Percentiles rank a stretch among this genome's conserved stretches.
phyloP scores from a whole-genome alignment of 1,140 invertebrate genomes.

The Cydia fagiglandana region DNA sequence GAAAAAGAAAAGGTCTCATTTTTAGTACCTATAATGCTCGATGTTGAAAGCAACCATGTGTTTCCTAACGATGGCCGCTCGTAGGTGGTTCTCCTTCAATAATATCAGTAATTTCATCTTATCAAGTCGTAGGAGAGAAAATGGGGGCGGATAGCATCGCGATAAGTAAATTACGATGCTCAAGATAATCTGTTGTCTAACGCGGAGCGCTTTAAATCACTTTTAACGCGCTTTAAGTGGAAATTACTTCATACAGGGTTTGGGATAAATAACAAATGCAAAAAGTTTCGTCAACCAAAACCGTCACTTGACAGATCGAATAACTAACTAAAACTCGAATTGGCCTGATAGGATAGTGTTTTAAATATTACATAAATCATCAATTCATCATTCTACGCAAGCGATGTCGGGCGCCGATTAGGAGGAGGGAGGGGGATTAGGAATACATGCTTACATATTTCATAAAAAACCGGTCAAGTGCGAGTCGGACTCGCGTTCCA shows the following conservation, averaged over 20 bases:
- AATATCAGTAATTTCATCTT: conserved; percentile 59
- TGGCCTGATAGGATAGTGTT: too few species aligned
- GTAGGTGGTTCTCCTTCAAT: conserved; percentile 46
- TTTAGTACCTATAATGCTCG: not conserved
- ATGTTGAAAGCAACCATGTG: conserved; percentile 24
- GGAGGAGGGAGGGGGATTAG: too few species aligned
- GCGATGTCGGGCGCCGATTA: too few species aligned
- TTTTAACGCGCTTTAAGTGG: conserved; percentile 30
- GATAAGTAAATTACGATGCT: conserved; percentile 46
- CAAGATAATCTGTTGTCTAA: conserved; percentile 31
- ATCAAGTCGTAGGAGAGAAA: conserved; percentile 53
- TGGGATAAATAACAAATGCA: not conserved
- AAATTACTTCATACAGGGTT: conserved; percentile 26
- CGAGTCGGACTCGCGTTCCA: too few species aligned
- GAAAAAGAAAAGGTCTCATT: too few species aligned
- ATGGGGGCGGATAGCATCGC: conserved; percentile 40
- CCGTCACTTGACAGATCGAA: too few species aligned
- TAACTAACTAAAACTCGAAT: too few species aligned
- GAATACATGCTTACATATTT: too few species aligned
- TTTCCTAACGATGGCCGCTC: conserved; percentile 38
- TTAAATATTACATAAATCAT: too few species aligned
- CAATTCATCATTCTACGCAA: too few species aligned
- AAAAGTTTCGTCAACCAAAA: not conserved
- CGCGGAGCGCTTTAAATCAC: conserved; percentile 15
- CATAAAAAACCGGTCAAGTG: too few species aligned